Conservation (phyloP, 2,797 vertebrate species). For the Epinephelus awoara region DNA sequence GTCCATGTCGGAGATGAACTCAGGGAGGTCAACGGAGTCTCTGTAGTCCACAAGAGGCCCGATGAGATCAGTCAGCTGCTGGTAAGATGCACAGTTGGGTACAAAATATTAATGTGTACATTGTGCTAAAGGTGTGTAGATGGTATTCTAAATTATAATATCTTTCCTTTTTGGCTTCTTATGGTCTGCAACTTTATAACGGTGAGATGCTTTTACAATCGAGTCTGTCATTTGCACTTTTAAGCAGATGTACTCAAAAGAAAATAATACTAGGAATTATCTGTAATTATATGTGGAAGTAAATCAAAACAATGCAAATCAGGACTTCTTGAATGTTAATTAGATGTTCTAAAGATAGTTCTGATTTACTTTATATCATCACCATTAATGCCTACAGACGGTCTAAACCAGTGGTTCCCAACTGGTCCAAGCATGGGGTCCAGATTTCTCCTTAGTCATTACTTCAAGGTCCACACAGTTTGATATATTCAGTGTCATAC, state of each 20-base stretch:
- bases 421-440: too few relatives aligned
- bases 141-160: neutral
- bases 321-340: neutral
- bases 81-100: constrained; percentile 77
- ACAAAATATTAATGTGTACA: neutral
- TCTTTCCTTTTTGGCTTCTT: neutral
- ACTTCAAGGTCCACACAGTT: too few relatives aligned
- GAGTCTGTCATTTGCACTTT: neutral
- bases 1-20: constrained; percentile 97
- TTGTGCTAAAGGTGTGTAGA: neutral
- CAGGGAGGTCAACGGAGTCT: constrained; percentile 94
- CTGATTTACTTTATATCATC: too few relatives aligned
- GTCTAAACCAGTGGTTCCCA: neutral
- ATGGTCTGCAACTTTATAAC: neutral
- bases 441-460: too few relatives aligned
- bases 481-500: too few relatives aligned
- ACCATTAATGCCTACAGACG: neutral
- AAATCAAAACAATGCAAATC: neutral
- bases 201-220: neutral
- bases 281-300: too few relatives aligned
- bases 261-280: neutral
- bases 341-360: too few relatives aligned
- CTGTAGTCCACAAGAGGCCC: constrained; percentile 94
- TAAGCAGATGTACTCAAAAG: neutral
- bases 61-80: constrained; percentile 98